Evolutionary conservation across 2,113 vertebrate species (phyloP).

Genomic region (Syngnathus scovelli): DNA sequence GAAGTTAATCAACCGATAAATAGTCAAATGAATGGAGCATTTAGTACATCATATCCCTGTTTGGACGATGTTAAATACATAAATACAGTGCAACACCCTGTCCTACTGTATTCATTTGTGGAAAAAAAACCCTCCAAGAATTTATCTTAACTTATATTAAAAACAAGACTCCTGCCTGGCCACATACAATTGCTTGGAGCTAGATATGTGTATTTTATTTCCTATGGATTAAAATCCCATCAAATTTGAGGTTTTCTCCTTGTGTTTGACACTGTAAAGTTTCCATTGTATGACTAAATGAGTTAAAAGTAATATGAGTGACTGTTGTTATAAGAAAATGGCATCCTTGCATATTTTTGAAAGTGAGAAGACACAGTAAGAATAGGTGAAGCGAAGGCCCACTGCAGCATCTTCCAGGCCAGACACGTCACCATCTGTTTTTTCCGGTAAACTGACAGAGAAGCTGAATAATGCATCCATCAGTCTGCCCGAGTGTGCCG

Average conservation of each 20-base stretch:
- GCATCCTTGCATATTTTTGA: not conserved
- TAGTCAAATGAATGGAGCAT: not conserved
- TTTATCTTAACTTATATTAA: not conserved
- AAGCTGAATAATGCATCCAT: conserved; percentile 65
- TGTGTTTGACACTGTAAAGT: not conserved
- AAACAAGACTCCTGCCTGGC: not conserved
- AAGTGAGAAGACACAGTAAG: not conserved
- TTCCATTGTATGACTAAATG: not conserved
- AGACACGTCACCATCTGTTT: conserved; percentile 47
- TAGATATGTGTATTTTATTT: not conserved
- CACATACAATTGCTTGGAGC: not conserved
- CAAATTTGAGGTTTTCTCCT: not conserved
- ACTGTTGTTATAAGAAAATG: not conserved
- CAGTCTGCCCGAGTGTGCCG: conserved; percentile 41
- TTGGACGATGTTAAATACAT: not conserved
- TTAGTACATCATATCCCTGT: not conserved
- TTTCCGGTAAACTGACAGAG: conserved; percentile 60
- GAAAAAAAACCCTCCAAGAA: no score
- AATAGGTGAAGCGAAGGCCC: conserved; percentile 17
- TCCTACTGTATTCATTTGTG: no score
- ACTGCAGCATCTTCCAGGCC: conserved; percentile 26
- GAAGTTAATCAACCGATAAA: not conserved
- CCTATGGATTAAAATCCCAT: not conserved
- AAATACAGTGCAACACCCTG: not conserved
- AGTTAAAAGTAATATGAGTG: not conserved